Evolutionary conservation across 2,888 invertebrate species (phyloP), one percentile per base, ranked within the genome.

Genomic region (Dione vanillae): DNA sequence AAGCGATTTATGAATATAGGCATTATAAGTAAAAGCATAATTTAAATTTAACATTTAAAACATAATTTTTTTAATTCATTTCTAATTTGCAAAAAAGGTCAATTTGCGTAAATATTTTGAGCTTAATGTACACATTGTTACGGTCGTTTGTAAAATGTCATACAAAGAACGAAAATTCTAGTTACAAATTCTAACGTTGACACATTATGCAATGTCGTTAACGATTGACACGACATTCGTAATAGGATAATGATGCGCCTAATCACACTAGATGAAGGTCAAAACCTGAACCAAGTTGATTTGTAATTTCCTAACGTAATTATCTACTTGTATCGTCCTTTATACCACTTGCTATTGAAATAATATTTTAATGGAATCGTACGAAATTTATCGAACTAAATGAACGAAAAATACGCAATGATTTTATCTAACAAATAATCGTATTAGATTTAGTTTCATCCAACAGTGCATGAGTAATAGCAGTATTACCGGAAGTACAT

Each of bases 231-330:
- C 65, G 66, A 51, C 58, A 68, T 59, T 75, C 76, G 75, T 82
- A 86, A 85, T 81, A 78, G 84, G 80, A 85, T 85, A 85, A 86
- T 83, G 72, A 80, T 69, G 75, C 76, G 64, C 77, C 78, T 79
- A 79, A 79, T 78, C 76, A 78, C 74, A 66, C 67, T 58, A 68
- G 72, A 61, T 75, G 77, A 78, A 78, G 79, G 79, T 65, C 73
- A 68, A 69, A 72, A 69, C 65, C 59, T 45, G 71, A 69, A 73
- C 69, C 35, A 49, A 64, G 71, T 70, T 69, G 64, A 71, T 71
- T 71, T 69, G 61, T 64, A 47, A 62, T 61, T 54, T 67, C 52
- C 67, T 64, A 64, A 64, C 64, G 10, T 45, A 45, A 61, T 71
- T 71, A 64, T 40, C 35, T 43, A 41, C 51, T 64, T 51, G 49